These are phyloP conservation scores for Chunga burmeisteri DNA, from an alignment of 2,113 vertebrate genomes.

Conservation along the genomic window DNA sequence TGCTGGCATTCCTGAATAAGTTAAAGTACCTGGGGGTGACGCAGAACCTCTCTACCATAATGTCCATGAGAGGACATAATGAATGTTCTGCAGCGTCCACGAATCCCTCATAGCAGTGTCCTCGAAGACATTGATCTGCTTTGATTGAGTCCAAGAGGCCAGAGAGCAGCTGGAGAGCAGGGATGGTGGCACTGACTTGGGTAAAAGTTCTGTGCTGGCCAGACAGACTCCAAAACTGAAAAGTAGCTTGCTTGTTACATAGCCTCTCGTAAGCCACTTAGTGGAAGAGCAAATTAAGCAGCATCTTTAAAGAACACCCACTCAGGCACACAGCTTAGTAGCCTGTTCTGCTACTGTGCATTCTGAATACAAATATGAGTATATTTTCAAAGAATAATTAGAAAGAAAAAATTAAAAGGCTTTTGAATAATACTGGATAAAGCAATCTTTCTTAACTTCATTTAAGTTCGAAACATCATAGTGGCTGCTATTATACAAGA, in stretches of 20 bases:
- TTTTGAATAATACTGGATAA: not conserved
- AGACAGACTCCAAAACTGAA: not conserved
- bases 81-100: not conserved
- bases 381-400: not conserved
- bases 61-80: not conserved
- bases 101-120: not conserved
- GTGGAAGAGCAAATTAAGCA: not conserved
- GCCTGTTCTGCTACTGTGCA: not conserved
- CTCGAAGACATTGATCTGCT: not conserved
- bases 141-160: not conserved
- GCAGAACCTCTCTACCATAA: not conserved
- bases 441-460: not conserved
- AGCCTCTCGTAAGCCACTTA: not conserved
- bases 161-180: not conserved
- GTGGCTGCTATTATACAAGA: not conserved
- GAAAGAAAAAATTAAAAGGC: not conserved
- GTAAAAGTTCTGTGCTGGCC: not conserved
- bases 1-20: not conserved
- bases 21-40: not conserved
- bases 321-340: not conserved
- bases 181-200: not conserved
- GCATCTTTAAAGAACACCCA: not conserved
- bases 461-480: not conserved
- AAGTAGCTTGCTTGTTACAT: fast-evolving
- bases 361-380: not conserved